These are phyloP conservation scores for Xestia rhomboidea DNA, from an alignment of 2,888 invertebrate species.

Conservation along the genomic window DNA sequence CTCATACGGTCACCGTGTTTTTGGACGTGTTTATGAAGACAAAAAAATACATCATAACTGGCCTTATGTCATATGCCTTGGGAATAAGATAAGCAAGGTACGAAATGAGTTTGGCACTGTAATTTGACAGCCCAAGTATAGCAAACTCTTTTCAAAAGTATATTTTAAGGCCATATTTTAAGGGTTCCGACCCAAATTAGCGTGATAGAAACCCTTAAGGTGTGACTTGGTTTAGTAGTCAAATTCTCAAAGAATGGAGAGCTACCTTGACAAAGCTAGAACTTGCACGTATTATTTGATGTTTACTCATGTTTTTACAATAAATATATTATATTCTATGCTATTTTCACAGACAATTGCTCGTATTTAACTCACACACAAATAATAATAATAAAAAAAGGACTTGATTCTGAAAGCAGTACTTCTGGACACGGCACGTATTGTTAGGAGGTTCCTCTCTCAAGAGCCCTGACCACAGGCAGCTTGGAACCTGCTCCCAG, in stretches of 20 bases:
- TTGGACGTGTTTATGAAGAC: background rate
- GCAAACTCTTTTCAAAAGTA: background rate
- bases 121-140: background rate
- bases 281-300: too few species aligned
- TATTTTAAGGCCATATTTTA: background rate
- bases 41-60: slow-evolving; percentile 1
- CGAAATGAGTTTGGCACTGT: background rate
- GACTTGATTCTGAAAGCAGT: too few species aligned
- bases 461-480: too few species aligned
- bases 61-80: background rate
- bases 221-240: background rate
- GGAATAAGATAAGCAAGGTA: background rate
- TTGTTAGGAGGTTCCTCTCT: too few species aligned
- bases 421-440: too few species aligned
- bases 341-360: background rate
- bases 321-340: too few species aligned
- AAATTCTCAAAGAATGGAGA: background rate
- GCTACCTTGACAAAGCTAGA: too few species aligned
- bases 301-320: too few species aligned
- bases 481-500: too few species aligned
- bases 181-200: background rate
- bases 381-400: too few species aligned
- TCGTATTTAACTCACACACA: background rate
- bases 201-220: background rate
- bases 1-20: background rate